Base-by-base conservation (phyloP, 2,888 invertebrate species). In the Slavum lentiscoides region DNA sequence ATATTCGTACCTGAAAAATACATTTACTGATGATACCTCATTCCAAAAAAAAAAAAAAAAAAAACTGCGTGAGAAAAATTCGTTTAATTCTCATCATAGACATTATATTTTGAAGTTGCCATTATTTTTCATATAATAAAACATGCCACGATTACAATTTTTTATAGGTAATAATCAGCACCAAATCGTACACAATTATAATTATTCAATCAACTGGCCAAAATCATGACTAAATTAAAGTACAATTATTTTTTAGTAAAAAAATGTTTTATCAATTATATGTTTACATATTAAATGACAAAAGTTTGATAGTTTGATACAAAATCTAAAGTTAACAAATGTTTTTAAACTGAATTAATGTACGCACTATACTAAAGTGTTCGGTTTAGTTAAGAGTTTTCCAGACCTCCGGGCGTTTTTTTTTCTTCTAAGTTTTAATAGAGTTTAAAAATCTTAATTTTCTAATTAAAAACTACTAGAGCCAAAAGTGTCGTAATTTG, bases 1-100 rank as follows among this genome's bases (percentile, higher is more conserved):
- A 85, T 91, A 90, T 85, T 92, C 92, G 85, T 93, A 93, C n/a
- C 86, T 86, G 82, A 37, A 85, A 84, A 77, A 81, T 39, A 80
- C 19, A 30, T 23, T 23, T 61, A 61, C 23, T 61, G 49, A 49
- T 13, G 13, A 11, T 49, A 49, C 49, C 11, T 55, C 13, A 13
- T 13, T 49, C 43, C 9, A 43, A 43, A 43, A 2, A 43, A 43
- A 7, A 43, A 43, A 43, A 43, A 30, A 30, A 4, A 30, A 30
- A 30, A 30, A 30, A 1, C 7, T 43, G 43, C 43, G 1, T 9
- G 13, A 13, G 13, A 49, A 49, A 13, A 49, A 49, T 15, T 13
- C 13, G 13, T 2, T 49, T 13, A 11, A 49, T 49, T 49, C 1
- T 49, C 2, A 49, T 49, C 13, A 13, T 15, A 49, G 15, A 11